Conservation (phyloP, 2,113 vertebrate species). For the Coptodon rendalli region DNA sequence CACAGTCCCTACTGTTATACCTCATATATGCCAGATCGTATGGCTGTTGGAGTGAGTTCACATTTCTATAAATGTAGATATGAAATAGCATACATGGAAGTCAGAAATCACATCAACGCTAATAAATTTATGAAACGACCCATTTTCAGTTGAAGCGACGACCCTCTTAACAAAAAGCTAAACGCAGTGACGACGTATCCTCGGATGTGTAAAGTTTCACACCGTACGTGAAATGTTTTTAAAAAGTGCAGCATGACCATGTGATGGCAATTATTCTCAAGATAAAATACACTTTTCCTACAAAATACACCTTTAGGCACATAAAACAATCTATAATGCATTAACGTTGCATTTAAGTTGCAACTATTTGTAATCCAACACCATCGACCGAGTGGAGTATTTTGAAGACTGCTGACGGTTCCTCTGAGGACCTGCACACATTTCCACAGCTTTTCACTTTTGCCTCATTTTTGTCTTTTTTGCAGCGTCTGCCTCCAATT, state of each 20-base stretch:
- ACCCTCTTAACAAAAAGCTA: background rate
- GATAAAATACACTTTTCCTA: constrained; percentile 3
- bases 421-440: background rate
- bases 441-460: background rate
- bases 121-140: background rate
- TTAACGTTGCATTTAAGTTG: constrained; percentile 39
- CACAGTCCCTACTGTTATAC: constrained; percentile 2
- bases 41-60: constrained; percentile 14
- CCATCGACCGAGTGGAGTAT: background rate
- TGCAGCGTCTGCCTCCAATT: background rate
- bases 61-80: background rate
- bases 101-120: background rate
- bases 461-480: background rate
- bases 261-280: background rate
- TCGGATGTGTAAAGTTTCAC: background rate
- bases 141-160: background rate
- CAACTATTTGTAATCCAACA: background rate
- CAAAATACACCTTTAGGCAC: constrained; percentile 72
- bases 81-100: background rate
- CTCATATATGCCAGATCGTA: background rate
- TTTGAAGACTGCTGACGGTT: background rate
- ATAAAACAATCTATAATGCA: constrained; percentile 56
- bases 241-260: constrained; percentile 38
- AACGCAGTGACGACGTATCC: background rate
- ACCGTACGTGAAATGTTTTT: background rate